A percentile compares a stretch with the other conserved stretches of the same genome.
Conservation (phyloP, 2,888 invertebrate species). For the Philopedon plagiatum region DNA sequence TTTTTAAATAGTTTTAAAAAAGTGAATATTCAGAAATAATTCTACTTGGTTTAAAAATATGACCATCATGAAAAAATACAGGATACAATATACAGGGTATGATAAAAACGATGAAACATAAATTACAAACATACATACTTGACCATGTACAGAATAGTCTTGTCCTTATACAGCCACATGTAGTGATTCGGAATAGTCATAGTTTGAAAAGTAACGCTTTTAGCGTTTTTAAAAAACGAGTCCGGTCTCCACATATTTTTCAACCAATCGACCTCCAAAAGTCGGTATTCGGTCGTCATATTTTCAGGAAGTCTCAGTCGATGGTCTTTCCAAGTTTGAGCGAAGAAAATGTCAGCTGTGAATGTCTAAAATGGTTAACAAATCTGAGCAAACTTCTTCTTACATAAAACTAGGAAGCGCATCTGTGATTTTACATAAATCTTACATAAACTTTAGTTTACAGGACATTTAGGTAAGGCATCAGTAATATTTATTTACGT, state of each 20-base stretch:
- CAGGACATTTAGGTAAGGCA: too few species aligned
- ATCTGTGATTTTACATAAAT: too few species aligned
- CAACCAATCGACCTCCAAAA: conserved; percentile 91
- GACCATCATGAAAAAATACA: too few species aligned
- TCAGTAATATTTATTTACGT: too few species aligned
- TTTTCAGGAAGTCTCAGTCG: conserved; percentile 89
- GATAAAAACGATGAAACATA: neutral
- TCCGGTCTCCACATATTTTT: conserved; percentile 96
- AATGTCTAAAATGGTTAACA: conserved; percentile 85
- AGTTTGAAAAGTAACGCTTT: conserved; percentile 93
- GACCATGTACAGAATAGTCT: conserved; percentile 89
- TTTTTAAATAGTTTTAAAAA: too few species aligned
- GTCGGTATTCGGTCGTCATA: conserved; percentile 91
- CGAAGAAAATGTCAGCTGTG: conserved; percentile 93
- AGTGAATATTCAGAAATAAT: too few species aligned
- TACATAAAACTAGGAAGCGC: too few species aligned
- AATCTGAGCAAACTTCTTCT: too few species aligned
- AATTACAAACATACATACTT: conserved; percentile 73
- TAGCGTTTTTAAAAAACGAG: conserved; percentile 95
- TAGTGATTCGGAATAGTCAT: conserved; percentile 97
- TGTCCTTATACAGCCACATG: conserved; percentile 91
- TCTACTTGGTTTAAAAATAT: too few species aligned
- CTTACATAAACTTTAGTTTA: too few species aligned
- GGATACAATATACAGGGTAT: too few species aligned
- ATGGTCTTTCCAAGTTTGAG: conserved; percentile 94